Conservation (phyloP, 2,797 vertebrate genomes). For the Falco novaeseelandiae region DNA sequence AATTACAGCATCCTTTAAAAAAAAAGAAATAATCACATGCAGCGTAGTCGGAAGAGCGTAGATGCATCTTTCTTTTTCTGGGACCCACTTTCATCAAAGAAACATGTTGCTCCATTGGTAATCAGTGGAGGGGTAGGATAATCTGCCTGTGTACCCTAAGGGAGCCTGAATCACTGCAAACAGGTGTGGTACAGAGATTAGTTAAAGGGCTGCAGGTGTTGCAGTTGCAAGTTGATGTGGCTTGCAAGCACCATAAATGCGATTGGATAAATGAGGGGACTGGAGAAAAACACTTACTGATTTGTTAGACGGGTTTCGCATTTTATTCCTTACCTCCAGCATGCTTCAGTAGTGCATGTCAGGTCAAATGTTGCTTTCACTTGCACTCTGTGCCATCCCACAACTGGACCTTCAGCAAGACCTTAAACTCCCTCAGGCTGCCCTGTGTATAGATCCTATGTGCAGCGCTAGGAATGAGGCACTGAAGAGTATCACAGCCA, state of each 20-base stretch:
- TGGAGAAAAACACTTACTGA: background rate
- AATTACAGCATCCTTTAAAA: background rate
- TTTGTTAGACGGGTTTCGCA: background rate
- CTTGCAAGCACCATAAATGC: background rate
- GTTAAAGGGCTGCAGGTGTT: background rate
- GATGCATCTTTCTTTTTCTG: background rate
- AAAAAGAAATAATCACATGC: background rate
- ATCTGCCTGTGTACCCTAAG: background rate
- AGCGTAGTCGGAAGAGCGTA: background rate
- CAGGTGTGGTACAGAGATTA: background rate
- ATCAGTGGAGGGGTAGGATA: background rate
- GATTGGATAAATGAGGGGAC: background rate
- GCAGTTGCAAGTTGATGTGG: rapidly evolving
- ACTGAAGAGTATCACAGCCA: background rate
- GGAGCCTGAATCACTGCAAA: background rate
- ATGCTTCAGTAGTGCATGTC: background rate
- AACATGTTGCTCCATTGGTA: background rate
- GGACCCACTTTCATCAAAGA: background rate
- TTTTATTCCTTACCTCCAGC: background rate
- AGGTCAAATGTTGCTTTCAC: background rate
- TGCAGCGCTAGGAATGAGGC: background rate
- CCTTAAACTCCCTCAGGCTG: background rate
- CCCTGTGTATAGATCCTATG: rapidly evolving
- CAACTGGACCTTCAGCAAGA: background rate
- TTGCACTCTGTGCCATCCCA: background rate